phyloP scores from a whole-genome alignment of 2,797 vertebrate genomes.

The Typhlichthys eigenmanni region DNA sequence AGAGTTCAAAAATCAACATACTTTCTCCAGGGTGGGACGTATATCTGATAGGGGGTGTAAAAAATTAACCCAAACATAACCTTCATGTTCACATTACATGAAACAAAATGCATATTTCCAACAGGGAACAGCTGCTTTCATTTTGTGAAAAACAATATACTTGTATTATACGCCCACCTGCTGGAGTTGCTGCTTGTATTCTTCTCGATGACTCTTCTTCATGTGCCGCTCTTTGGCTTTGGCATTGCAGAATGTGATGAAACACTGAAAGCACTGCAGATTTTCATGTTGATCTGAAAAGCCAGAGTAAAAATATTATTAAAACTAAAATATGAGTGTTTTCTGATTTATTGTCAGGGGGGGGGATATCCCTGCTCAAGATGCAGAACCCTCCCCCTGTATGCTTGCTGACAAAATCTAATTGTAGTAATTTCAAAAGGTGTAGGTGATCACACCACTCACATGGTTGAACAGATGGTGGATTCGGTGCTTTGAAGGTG shows the following conservation, averaged over 20 bases:
- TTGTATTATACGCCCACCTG: constrained; percentile 55
- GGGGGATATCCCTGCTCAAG: not conserved
- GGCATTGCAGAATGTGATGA: constrained; percentile 85
- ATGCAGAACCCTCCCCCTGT: not conserved
- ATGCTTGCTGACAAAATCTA: accelerated
- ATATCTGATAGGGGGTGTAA: too few species aligned
- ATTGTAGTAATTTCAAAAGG: too few species aligned
- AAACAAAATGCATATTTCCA: too few species aligned
- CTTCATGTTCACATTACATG: too few species aligned
- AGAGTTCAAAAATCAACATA: too few species aligned
- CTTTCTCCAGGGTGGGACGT: not conserved
- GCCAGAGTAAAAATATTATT: not conserved
- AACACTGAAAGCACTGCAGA: constrained; percentile 85
- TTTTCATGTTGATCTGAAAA: constrained; percentile 82
- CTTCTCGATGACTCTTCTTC: constrained; percentile 85
- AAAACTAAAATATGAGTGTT: not conserved
- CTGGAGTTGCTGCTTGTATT: constrained; percentile 85
- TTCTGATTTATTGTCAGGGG: too few species aligned
- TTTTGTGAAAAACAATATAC: too few species aligned
- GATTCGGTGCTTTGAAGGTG: constrained; percentile 59
- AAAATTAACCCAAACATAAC: too few species aligned
- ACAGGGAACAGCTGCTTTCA: too few species aligned
- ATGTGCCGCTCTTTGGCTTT: constrained; percentile 87
- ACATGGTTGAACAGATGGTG: constrained; percentile 73
- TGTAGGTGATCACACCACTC: constrained; percentile 34